Evolutionary conservation across 2,797 vertebrate genomes (phyloP).

Genomic region (Anolis apletophallus): DNA sequence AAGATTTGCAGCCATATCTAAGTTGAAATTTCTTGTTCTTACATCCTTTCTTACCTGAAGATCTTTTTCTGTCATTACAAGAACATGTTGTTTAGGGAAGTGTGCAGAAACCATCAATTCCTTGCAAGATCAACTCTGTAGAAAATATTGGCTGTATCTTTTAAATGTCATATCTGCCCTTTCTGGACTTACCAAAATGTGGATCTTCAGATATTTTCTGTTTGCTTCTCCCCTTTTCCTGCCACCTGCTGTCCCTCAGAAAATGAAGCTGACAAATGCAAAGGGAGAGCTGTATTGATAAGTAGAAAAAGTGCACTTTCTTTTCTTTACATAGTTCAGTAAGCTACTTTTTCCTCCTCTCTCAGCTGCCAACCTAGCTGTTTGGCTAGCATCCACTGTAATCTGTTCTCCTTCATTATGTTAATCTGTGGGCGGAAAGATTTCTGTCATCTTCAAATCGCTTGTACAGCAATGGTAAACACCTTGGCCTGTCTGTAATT

Average conservation of each 20-base stretch:
- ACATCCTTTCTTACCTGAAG: background rate
- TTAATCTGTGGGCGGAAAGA: constrained; percentile 90
- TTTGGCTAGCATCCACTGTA: constrained; percentile 85
- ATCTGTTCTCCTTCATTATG: constrained; percentile 90
- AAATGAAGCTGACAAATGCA: constrained; percentile 43
- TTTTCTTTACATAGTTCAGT: constrained; percentile 74
- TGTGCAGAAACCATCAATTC: background rate
- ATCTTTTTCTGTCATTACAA: background rate
- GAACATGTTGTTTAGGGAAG: background rate
- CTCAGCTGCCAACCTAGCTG: constrained; percentile 82
- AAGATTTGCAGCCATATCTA: background rate
- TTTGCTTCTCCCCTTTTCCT: background rate
- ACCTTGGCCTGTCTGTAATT: constrained; percentile 88
- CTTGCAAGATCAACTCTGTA: background rate
- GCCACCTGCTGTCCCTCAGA: constrained; percentile 28
- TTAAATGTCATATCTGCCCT: background rate
- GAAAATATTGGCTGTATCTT: background rate
- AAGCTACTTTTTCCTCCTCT: constrained; percentile 70
- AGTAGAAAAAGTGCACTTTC: constrained; percentile 50
- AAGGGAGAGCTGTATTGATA: constrained; percentile 22
- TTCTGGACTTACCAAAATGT: background rate
- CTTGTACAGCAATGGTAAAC: constrained; percentile 86
- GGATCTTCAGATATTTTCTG: background rate
- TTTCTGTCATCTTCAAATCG: constrained; percentile 86
- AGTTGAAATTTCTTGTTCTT: background rate